Conservation (phyloP, 2,113 vertebrate genomes). For the Charadrius vociferus region DNA sequence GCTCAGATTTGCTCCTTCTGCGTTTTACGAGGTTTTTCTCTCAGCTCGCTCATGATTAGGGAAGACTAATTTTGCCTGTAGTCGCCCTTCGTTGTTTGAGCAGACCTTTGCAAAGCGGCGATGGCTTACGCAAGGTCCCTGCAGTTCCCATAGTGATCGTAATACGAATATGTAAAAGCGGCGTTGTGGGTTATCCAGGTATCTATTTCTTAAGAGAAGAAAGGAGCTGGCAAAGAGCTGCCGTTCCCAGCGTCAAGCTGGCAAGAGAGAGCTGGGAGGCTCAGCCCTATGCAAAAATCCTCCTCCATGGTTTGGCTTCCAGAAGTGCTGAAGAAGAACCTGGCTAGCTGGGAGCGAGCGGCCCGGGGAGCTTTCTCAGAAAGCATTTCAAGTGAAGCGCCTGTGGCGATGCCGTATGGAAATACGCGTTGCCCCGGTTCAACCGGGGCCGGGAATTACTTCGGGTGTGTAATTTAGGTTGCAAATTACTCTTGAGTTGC, state of each 20-base stretch:
- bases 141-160: neutral
- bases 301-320: neutral
- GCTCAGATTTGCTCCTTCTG: neutral
- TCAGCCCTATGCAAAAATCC: neutral
- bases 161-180: neutral
- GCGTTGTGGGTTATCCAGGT: neutral
- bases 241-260: neutral
- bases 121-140: neutral
- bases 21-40: neutral
- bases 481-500: neutral
- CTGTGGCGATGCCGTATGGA: fast-evolving
- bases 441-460: neutral
- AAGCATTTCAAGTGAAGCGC: neutral
- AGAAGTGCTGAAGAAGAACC: neutral
- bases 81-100: neutral
- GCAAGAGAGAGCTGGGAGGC: neutral
- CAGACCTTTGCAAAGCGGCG: neutral
- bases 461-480: neutral
- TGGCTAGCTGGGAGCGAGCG: neutral
- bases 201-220: neutral
- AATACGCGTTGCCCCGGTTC: neutral
- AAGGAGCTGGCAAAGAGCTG: neutral
- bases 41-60: fast-evolving
- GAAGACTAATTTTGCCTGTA: neutral
- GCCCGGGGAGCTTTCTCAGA: neutral